These are phyloP conservation scores for Pseudochaenichthys georgianus DNA, from an alignment of 2,797 vertebrate species.

Conservation along the genomic window DNA sequence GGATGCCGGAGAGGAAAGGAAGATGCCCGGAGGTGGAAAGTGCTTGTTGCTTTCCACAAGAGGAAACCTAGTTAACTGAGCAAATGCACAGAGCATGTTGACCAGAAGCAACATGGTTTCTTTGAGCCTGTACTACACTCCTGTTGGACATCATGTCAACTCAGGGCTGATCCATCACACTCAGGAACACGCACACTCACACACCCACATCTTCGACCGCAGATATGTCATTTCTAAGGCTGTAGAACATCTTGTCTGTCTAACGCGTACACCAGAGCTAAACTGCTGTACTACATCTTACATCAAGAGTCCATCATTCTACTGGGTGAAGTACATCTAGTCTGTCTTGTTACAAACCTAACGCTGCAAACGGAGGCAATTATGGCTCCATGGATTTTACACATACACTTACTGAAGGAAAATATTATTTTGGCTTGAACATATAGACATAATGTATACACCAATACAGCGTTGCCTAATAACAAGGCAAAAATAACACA, in stretches of 20 bases:
- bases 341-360: slow-evolving; percentile 71
- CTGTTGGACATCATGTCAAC: slow-evolving; percentile 81
- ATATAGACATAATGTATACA: slow-evolving; percentile 25
- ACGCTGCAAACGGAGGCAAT: slow-evolving; percentile 67
- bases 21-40: slow-evolving; percentile 16
- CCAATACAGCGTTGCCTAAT: slow-evolving; percentile 23
- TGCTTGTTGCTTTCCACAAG: slow-evolving; percentile 53
- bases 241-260: slow-evolving; percentile 80
- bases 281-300: slow-evolving; percentile 76
- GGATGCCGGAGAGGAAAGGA: slow-evolving; percentile 12
- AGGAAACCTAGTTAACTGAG: slow-evolving; percentile 72
- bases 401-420: neutral
- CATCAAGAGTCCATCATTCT: slow-evolving; percentile 73
- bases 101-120: slow-evolving; percentile 76
- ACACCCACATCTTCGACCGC: slow-evolving; percentile 59
- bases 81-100: slow-evolving; percentile 78
- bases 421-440: slow-evolving; percentile 27
- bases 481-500: slow-evolving; percentile 16
- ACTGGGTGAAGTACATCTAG: slow-evolving; percentile 70
- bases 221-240: slow-evolving; percentile 77
- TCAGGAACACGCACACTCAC: slow-evolving; percentile 50
- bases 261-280: slow-evolving; percentile 61
- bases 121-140: slow-evolving; percentile 79
- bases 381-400: slow-evolving; percentile 58
- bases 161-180: slow-evolving; percentile 74